Conservation (phyloP, 2,113 vertebrate genomes). For the Stercorarius parasiticus region DNA sequence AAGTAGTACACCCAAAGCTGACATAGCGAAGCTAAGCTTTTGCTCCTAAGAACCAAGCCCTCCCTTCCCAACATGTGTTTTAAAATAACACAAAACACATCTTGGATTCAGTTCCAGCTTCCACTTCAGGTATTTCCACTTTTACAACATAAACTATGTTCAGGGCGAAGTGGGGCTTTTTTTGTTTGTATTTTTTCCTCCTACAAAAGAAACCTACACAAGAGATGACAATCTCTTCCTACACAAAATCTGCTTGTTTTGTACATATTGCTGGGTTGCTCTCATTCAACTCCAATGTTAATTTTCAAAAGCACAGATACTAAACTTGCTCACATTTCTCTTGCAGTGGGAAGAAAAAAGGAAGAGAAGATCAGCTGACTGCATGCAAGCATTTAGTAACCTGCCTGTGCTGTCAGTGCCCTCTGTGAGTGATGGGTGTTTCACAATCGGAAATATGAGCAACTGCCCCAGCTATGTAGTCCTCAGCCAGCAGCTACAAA, state of each 20-base stretch:
- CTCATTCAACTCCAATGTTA: constrained; percentile 55
- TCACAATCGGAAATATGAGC: constrained; percentile 57
- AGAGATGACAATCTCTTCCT: constrained; percentile 6
- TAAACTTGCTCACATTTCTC: constrained; percentile 53
- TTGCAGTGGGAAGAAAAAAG: neutral
- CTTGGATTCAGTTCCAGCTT: neutral
- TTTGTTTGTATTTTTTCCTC: constrained; percentile 1
- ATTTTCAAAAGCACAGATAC: constrained; percentile 19
- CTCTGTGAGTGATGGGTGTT: constrained; percentile 30
- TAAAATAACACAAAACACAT: neutral
- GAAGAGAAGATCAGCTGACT: neutral
- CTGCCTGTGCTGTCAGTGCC: constrained; percentile 42
- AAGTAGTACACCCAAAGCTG: neutral
- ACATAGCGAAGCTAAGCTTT: neutral
- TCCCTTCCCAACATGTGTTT: neutral
- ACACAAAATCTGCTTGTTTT: constrained; percentile 20
- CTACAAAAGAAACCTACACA: constrained; percentile 36
- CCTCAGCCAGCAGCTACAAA: neutral
- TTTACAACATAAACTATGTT: constrained; percentile 2
- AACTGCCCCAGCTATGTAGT: constrained; percentile 4
- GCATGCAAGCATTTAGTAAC: constrained; percentile 41
- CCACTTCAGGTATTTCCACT: constrained; percentile 9
- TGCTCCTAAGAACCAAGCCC: neutral
- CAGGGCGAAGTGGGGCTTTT: accelerated
- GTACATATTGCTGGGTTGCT: neutral